phyloP scores from a whole-genome alignment of 2,797 vertebrate genomes.

The Austrolebias charrua region DNA sequence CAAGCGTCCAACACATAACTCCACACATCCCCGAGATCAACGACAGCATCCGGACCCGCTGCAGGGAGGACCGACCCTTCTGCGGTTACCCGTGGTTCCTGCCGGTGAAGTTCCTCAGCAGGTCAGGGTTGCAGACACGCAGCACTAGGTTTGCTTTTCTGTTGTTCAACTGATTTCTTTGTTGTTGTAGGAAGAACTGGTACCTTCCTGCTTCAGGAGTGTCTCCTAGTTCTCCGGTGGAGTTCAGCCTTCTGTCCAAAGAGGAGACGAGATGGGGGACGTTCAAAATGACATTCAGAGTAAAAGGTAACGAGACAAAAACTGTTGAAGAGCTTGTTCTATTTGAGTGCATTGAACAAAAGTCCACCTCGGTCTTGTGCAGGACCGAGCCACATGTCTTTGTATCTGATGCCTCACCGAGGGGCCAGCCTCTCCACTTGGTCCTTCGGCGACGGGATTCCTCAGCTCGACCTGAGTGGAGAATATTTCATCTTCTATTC shows the following conservation, averaged over 20 bases:
- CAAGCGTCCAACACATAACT: conserved; percentile 88
- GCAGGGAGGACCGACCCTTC: conserved; percentile 84
- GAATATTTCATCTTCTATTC: conserved; percentile 97
- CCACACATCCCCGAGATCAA: conserved; percentile 91
- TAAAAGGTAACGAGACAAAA: conserved; percentile 77
- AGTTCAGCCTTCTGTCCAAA: conserved; percentile 86
- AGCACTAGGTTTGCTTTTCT: neutral
- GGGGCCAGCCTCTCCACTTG: conserved; percentile 84
- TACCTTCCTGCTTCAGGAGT: conserved; percentile 90
- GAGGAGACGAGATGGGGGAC: conserved; percentile 84
- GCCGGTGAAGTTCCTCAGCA: conserved; percentile 91
- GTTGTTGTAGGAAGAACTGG: conserved; percentile 89
- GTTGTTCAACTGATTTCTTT: conserved; percentile 2
- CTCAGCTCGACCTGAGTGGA: conserved; percentile 82
- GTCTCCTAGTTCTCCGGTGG: conserved; percentile 81
- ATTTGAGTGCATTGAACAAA: no score
- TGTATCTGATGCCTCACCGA: conserved; percentile 84
- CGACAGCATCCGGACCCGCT: conserved; percentile 84
- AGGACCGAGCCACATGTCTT: conserved; percentile 96
- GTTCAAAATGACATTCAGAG: conserved; percentile 86
- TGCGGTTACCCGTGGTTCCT: conserved; percentile 97
- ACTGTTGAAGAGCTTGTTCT: no score
- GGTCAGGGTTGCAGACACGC: conserved; percentile 72
- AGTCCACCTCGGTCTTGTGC: neutral
- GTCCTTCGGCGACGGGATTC: conserved; percentile 89